phyloP scores from a whole-genome alignment of 2,888 invertebrate species.

The Drosophila gaucha region DNA sequence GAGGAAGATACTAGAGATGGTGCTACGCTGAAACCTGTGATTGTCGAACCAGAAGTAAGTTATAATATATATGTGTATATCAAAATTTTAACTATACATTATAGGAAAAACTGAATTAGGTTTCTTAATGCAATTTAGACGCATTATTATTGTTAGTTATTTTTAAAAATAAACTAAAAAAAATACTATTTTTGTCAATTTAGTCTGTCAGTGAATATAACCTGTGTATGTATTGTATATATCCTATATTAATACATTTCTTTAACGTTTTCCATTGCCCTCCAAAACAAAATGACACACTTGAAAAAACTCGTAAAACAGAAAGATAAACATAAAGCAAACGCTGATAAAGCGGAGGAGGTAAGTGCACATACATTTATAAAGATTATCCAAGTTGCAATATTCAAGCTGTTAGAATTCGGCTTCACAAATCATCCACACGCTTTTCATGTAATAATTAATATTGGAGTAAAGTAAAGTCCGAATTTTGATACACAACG shows the following conservation, averaged over 20 bases:
- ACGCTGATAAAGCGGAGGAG: slow-evolving; percentile 24
- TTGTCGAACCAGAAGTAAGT: slow-evolving; percentile 83
- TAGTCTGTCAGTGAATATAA: background rate
- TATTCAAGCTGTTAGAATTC: background rate
- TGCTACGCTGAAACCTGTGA: slow-evolving; percentile 82
- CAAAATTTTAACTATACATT: background rate
- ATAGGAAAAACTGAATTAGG: background rate
- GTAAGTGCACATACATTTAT: slow-evolving; percentile 35
- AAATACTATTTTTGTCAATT: too few species aligned
- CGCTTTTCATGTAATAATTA: background rate
- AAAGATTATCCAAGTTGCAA: background rate
- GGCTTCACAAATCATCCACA: background rate
- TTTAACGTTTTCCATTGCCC: slow-evolving; percentile 1
- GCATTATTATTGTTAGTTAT: background rate
- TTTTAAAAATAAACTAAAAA: background rate
- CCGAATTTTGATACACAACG: background rate
- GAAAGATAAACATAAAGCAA: slow-evolving; percentile 39
- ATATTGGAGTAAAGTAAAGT: too few species aligned
- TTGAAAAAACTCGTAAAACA: slow-evolving; percentile 10
- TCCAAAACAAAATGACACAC: background rate
- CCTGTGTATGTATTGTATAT: background rate
- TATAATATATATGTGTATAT: background rate
- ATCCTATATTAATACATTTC: background rate
- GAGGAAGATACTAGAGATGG: slow-evolving; percentile 75
- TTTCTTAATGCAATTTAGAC: background rate